Percentiles rank a stretch among this genome's conserved stretches.
Conservation (phyloP, 2,113 vertebrate genomes). For the human (Homo sapiens) region GRCh38 chr18:40178501-40179000, state of each 20-base stretch:
- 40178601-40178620: conserved; percentile 66
- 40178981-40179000: background rate
- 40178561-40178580: conserved; percentile 42
- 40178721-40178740: conserved; percentile 37
- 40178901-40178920: background rate
- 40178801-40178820: background rate
- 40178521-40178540: conserved; percentile 21
- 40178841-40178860: background rate
- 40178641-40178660: conserved; percentile 55
- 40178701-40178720: conserved; percentile 46
- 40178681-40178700: conserved; percentile 45
- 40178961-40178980: background rate
- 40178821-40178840: background rate
- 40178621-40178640: conserved; percentile 58
- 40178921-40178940: background rate
- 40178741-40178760: background rate
- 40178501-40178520: conserved; percentile 57
- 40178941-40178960: background rate
- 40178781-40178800: background rate
- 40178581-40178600: conserved; percentile 57
- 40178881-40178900: background rate
- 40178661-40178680: conserved; percentile 45
- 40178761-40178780: background rate
- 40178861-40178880: background rate
- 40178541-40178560: conserved; percentile 62